Percentiles rank a stretch among this genome's conserved stretches.
Conservation (phyloP, 2,888 invertebrate species). For the Pachycephus smyrnensis region DNA sequence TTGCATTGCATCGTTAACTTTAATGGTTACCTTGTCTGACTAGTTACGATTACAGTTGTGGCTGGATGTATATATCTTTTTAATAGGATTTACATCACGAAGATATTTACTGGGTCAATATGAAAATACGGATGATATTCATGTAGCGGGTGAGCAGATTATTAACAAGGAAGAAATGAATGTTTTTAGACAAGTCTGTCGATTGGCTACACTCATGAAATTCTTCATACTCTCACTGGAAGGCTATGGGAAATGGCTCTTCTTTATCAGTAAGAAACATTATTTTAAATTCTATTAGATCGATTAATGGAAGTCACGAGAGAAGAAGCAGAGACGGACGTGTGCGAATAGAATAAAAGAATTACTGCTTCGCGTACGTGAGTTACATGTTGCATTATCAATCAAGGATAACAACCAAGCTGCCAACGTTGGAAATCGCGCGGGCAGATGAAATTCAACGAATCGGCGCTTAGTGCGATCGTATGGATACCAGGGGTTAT, state of each 20-base stretch:
- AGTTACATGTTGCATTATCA: conserved; percentile 46
- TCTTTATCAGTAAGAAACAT: neutral
- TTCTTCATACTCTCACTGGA: neutral
- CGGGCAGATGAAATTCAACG: neutral
- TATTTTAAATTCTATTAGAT: conserved; percentile 28
- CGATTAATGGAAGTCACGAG: conserved; percentile 25
- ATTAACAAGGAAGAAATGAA: neutral
- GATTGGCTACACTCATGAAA: neutral
- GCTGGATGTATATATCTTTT: neutral
- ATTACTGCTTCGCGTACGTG: conserved; percentile 35
- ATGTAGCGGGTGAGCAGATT: neutral
- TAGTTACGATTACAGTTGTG: neutral
- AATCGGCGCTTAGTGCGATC: neutral
- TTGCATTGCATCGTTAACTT: neutral
- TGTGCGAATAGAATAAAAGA: conserved; percentile 26
- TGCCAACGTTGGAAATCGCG: neutral
- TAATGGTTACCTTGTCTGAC: neutral
- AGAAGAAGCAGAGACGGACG: conserved; percentile 15
- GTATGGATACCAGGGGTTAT: neutral
- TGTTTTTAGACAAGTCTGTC: neutral
- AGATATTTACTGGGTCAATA: neutral
- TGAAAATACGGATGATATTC: neutral
- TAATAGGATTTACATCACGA: neutral
- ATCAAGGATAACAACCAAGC: conserved; percentile 38
- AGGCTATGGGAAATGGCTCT: neutral